Base-by-base conservation (phyloP, 2,888 invertebrate species). In the Drosophila formosana region DNA sequence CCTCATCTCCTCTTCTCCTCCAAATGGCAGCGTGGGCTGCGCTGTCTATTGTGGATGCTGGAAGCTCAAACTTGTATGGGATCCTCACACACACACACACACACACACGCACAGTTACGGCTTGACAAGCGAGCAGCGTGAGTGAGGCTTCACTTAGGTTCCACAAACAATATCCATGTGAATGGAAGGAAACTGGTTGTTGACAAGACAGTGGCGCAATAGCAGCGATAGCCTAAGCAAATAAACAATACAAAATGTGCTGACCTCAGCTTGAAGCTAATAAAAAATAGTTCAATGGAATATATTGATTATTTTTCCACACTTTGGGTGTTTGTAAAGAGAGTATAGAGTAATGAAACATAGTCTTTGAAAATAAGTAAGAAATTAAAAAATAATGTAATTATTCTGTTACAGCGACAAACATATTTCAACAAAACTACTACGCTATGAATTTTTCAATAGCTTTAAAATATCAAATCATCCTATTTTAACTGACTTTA, bases 171-270 rank as follows among this genome's bases (percentile, higher is more conserved):
- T 77, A 77, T 83, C 79, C 82, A 71, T 83, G 84, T 83, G 82
- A 83, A 87, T 83, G 82, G 82, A 87, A 84, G 77, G 72, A 87
- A 86, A 83, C 82, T 87, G 82, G 82, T 83, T 83, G 84, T 63
- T 52, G 65, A 6, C 28, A 5, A 41, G 61, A 78, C 78, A 4
- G 61, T 75, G 75, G 53, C 2, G 0, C 37, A 28, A 0, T 30
- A 51, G 4, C 23, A 13, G 26, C 3, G 0, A 2, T 45, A 23
- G 8, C 6, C 9, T 8, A 9, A 28, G 3, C 30, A 2, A 5
- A n/a, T 18, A 34, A 47, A 13, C 4, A 2, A n/a, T 18, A 18
- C 9, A 26, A 30, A 32, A 26, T 30, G 18, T 41, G 37, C 37
- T 37, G 37, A 37, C 37, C 11, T 11, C 11, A n/a, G 0, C 37